Conservation (phyloP, 1,140 invertebrate species). For the Caenorhabditis inopinata region DNA sequence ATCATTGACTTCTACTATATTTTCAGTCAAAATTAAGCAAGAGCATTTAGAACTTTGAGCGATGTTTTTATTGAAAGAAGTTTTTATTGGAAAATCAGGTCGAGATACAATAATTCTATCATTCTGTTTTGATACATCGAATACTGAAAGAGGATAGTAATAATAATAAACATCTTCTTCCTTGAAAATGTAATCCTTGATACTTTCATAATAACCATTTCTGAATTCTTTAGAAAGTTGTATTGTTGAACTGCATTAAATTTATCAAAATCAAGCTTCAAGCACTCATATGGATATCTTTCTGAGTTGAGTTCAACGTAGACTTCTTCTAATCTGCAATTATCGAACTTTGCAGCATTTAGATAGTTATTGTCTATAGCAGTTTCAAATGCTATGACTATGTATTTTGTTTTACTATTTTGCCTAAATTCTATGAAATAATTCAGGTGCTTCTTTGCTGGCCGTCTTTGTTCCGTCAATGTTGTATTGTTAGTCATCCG, state of each 20-base stretch:
- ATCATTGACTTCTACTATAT: conserved; percentile 42
- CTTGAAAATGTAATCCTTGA: conserved; percentile 49
- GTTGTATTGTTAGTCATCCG: background rate
- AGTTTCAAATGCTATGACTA: conserved; percentile 48
- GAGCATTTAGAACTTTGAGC: conserved; percentile 41
- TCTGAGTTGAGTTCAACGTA: conserved; percentile 50
- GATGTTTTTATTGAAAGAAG: conserved; percentile 41
- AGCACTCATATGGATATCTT: conserved; percentile 52
- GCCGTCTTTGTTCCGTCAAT: background rate
- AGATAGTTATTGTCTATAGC: conserved; percentile 48
- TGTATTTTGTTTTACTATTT: conserved; percentile 54
- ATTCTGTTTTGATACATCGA: conserved; percentile 50
- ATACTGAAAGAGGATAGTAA: conserved; percentile 49
- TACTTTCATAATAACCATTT: conserved; percentile 49
- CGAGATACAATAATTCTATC: conserved; percentile 46
- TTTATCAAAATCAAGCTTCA: conserved; percentile 50
- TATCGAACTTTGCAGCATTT: conserved; percentile 49
- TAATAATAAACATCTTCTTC: conserved; percentile 49
- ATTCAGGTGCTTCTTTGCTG: background rate
- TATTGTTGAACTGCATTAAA: conserved; percentile 50
- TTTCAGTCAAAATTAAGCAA: conserved; percentile 47
- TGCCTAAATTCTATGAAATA: conserved; percentile 49
- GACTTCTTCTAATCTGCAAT: conserved; percentile 48
- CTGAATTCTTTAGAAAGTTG: conserved; percentile 50
- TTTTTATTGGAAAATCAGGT: conserved; percentile 51